phyloP scores from a whole-genome alignment of 2,888 invertebrate species.

The Acleris laterana region DNA sequence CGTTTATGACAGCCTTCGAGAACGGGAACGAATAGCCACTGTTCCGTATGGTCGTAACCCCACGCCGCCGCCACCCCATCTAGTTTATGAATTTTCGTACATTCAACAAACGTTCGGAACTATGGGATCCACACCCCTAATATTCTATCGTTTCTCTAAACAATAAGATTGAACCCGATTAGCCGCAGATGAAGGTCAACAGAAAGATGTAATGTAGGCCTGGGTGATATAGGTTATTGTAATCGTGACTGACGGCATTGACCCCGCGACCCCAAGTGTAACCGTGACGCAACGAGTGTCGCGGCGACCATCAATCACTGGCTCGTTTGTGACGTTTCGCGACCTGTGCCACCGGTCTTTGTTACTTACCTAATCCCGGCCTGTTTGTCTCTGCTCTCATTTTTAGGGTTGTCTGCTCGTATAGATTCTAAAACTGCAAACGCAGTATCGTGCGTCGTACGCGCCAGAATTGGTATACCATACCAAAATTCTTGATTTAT shows the following conservation, averaged over 20 bases:
- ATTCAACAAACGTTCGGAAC: constrained; percentile 47
- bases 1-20: constrained; percentile 62
- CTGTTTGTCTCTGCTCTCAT: constrained; percentile 32
- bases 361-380: constrained; percentile 45
- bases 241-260: constrained; percentile 73
- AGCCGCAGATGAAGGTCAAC: constrained; percentile 16
- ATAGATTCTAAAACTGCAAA: too few species aligned
- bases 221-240: constrained; percentile 55
- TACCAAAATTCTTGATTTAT: too few species aligned
- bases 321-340: constrained; percentile 71
- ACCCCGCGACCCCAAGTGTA: constrained; percentile 69
- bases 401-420: background rate
- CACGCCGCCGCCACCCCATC: constrained; percentile 62
- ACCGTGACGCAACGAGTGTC: constrained; percentile 72
- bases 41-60: constrained; percentile 67
- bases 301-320: constrained; percentile 77
- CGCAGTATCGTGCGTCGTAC: too few species aligned
- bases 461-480: too few species aligned
- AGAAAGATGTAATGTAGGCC: constrained; percentile 21
- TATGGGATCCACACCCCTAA: background rate
- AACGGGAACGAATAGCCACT: constrained; percentile 56
- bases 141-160: background rate
- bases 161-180: constrained; percentile 7
- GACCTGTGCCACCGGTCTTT: constrained; percentile 56
- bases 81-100: constrained; percentile 68